Conservation (phyloP, 1,140 invertebrate species). For the Atta cephalotes region DNA sequence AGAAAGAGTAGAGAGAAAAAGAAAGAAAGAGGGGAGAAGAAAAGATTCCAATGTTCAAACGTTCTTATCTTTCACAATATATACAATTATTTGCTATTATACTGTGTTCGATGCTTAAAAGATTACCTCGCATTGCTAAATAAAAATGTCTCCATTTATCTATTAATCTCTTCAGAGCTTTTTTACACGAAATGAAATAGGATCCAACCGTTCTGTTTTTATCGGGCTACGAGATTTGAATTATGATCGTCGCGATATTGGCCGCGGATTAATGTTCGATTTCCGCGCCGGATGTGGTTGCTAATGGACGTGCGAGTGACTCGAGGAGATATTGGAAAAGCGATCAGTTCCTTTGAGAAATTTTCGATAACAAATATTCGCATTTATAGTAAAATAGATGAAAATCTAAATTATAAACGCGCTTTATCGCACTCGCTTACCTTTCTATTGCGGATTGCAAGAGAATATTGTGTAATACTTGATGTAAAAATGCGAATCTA, state of each 20-base stretch:
- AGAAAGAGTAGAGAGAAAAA: neutral
- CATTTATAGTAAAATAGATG: neutral
- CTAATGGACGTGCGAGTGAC: constrained; percentile 61
- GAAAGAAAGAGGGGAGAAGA: neutral
- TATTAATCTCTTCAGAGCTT: constrained; percentile 33
- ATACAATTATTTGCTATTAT: neutral
- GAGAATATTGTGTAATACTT: neutral
- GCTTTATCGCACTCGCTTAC: neutral
- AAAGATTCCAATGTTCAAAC: neutral
- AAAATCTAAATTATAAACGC: neutral
- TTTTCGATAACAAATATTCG: constrained; percentile 22
- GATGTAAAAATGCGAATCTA: neutral
- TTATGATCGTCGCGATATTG: constrained; percentile 69
- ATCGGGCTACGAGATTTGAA: constrained; percentile 67
- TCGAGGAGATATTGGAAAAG: constrained; percentile 64
- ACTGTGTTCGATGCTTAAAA: neutral
- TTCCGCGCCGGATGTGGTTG: constrained; percentile 60
- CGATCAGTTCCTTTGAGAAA: constrained; percentile 21
- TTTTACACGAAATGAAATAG: constrained; percentile 54
- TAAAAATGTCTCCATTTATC: constrained; percentile 43
- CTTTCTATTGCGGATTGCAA: neutral
- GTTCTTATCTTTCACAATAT: neutral
- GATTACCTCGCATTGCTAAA: neutral
- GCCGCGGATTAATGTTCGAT: constrained; percentile 72
- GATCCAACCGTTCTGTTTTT: constrained; percentile 58